phyloP scores from a whole-genome alignment of 1,140 invertebrate genomes.

The Popillia japonica region DNA sequence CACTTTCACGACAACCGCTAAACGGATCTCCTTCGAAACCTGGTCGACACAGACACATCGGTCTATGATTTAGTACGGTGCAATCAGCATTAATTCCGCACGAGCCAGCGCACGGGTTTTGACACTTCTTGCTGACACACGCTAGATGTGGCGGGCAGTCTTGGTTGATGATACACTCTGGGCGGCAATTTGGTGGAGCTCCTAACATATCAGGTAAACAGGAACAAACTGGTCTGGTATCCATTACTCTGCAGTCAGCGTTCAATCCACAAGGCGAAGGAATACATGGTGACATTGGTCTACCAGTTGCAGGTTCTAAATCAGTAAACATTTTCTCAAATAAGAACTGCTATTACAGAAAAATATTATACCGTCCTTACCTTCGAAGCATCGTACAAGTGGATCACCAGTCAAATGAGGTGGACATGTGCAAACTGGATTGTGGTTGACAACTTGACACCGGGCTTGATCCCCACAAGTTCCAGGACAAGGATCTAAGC shows the following conservation, averaged over 20 bases:
- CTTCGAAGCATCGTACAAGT: constrained; percentile 76
- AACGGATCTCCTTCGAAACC: constrained; percentile 86
- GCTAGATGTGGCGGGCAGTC: constrained; percentile 81
- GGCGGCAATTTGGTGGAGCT: constrained; percentile 80
- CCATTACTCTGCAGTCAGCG: constrained; percentile 76
- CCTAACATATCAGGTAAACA: constrained; percentile 82
- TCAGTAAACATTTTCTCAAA: not conserved
- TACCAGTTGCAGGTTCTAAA: not conserved
- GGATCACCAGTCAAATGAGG: constrained; percentile 81
- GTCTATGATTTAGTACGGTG: constrained; percentile 77
- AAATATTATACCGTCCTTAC: constrained; percentile 63
- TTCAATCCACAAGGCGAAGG: constrained; percentile 86
- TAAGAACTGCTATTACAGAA: not conserved
- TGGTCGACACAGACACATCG: constrained; percentile 78
- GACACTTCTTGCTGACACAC: constrained; percentile 79
- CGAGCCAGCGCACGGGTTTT: constrained; percentile 82
- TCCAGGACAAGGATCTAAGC: constrained; percentile 80
- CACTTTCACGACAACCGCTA: constrained; percentile 73
- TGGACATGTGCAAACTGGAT: constrained; percentile 85
- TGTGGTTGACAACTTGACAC: constrained; percentile 83
- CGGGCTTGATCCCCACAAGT: constrained; percentile 81
- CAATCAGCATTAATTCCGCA: constrained; percentile 86
- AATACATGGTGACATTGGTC: constrained; percentile 71
- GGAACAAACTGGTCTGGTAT: constrained; percentile 75
- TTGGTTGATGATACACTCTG: constrained; percentile 80